A percentile compares a stretch with the other conserved stretches of the same genome.
phyloP scores from a whole-genome alignment of 2,797 vertebrate species.

The Tachyglossus aculeatus region DNA sequence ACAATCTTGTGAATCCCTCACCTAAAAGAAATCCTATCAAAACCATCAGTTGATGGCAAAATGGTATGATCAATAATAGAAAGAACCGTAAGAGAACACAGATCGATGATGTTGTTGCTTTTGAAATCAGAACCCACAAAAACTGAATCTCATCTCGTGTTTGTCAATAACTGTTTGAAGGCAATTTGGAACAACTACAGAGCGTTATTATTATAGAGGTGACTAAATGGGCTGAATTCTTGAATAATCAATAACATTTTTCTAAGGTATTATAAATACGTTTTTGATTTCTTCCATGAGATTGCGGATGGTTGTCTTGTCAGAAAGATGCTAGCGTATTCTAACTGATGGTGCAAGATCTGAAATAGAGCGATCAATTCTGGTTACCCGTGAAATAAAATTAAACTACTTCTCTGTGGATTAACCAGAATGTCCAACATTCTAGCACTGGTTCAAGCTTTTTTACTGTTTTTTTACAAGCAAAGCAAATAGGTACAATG shows the following conservation, averaged over 20 bases:
- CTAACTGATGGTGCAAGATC: constrained; percentile 22
- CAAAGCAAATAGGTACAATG: too few species aligned
- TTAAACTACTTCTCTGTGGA: too few species aligned
- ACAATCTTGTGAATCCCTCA: background rate
- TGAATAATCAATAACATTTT: constrained; percentile 28
- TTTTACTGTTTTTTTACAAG: too few species aligned
- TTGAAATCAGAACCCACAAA: constrained; percentile 26
- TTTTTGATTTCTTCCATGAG: constrained; percentile 10
- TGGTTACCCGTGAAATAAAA: constrained; percentile 24
- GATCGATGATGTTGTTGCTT: constrained; percentile 37
- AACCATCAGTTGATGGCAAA: constrained; percentile 26
- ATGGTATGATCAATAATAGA: constrained; percentile 21
- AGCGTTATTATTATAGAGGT: background rate
- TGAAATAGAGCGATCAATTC: constrained; percentile 13
- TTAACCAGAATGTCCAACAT: too few species aligned
- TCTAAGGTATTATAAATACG: constrained; percentile 13
- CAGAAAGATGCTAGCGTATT: background rate
- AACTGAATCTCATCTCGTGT: constrained; percentile 26
- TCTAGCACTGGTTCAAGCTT: too few species aligned
- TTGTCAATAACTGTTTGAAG: constrained; percentile 34
- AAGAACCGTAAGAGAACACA: constrained; percentile 39
- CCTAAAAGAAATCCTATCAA: constrained; percentile 1
- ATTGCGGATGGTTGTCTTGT: background rate
- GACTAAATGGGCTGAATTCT: constrained; percentile 4
- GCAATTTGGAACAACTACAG: constrained; percentile 12